Percentiles rank a stretch among this genome's conserved stretches.
Conservation (phyloP, 92 coral and sea anemone genomes). For the Porites lobata region DNA sequence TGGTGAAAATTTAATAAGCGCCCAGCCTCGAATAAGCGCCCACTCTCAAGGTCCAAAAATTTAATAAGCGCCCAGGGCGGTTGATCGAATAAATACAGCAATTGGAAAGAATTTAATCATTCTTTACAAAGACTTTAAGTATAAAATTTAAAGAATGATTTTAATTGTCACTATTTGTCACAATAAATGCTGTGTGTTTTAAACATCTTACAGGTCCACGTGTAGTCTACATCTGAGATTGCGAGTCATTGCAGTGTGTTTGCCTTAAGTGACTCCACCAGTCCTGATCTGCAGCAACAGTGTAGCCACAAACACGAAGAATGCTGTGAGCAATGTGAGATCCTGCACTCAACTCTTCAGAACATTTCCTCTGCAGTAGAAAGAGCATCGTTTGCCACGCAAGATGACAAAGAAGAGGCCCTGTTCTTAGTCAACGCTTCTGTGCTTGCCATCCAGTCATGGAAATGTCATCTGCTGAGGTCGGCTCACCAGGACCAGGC, state of each 20-base stretch:
- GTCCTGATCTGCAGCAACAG: conserved; percentile 31
- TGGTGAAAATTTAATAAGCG: too few species aligned
- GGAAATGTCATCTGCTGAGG: too few species aligned
- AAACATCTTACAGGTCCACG: conserved; percentile 38
- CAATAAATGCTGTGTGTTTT: conserved; percentile 2
- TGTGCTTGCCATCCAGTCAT: too few species aligned
- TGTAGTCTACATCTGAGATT: conserved; percentile 14
- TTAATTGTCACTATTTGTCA: conserved; percentile 4
- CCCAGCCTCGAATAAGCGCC: too few species aligned
- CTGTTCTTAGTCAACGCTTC: too few species aligned
- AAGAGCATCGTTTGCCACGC: conserved; percentile 34
- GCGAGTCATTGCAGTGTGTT: conserved; percentile 43
- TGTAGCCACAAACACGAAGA: conserved; percentile 57
- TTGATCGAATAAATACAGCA: too few species aligned
- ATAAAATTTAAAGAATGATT: background rate
- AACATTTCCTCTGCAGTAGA: conserved; percentile 29
- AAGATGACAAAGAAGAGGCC: too few species aligned
- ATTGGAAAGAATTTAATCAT: too few species aligned
- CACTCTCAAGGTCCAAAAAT: too few species aligned
- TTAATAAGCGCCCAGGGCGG: too few species aligned
- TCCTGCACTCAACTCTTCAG: conserved; percentile 26
- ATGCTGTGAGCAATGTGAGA: conserved; percentile 50
- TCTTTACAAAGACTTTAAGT: background rate
- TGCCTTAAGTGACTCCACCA: background rate
- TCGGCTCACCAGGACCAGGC: too few species aligned